Evolutionary conservation across 2,888 invertebrate genomes (phyloP), one percentile per base, ranked within the genome.

Genomic region (Melanotus villosus): DNA sequence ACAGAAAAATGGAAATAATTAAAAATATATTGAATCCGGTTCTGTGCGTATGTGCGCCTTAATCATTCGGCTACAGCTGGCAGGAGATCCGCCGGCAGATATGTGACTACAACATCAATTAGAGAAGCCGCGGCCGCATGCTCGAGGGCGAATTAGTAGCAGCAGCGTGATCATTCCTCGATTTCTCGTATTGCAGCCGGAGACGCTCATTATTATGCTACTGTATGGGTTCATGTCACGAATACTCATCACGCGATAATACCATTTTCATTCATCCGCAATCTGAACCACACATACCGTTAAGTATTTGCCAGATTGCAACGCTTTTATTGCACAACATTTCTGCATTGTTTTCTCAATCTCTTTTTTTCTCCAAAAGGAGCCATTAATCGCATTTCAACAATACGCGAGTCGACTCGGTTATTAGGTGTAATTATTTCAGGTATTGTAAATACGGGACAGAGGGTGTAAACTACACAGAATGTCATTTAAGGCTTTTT

Each of bases 31-130:
- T 10, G 23, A 38, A 16, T 47, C 50, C 50, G 52, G 52, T n/a
- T 16, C 62, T 63, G 62, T 50, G 9, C 9, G 6, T 47, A 36
- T 36, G 62, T 54, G 50, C 30, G 62, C 57, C 36, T 65, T 65
- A 56, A 57, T 57, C 57, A 65, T 57, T 62, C 56, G 36, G 47
- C 43, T 65, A 62, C 60, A 67, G 54, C 67, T 59, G 54, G 59
- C 71, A 65, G 50, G 43, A 68, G 74, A 72, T 72, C 72, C 70
- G 74, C 73, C 73, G 74, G 69, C 73, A 74, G 77, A 80, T 80
- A 78, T 78, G 78, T 78, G 79, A 80, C 79, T 79, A 80, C 79
- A 76, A 77, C 79, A 77, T 80, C 80, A 80, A 80, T 80, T 80
- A 80, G 79, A 73, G 70, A 72, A 75, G 73, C 74, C 78, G 75